Evolutionary conservation across 2,113 vertebrate species (phyloP).

Genomic region (Eolophus roseicapilla): DNA sequence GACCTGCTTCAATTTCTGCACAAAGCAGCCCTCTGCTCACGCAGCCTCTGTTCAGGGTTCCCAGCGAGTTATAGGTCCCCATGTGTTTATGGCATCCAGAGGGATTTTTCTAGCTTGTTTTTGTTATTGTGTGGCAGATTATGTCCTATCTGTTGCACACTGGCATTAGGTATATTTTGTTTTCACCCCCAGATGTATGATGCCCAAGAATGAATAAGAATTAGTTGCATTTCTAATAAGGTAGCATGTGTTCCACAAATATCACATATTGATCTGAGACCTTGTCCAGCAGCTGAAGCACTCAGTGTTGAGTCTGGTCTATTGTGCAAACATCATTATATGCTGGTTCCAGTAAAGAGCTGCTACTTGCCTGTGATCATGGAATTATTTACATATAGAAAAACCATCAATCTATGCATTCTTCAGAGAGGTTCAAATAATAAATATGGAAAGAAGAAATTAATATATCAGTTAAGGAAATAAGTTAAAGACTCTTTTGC

Average conservation of each 20-base stretch:
- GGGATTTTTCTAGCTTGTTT: background rate
- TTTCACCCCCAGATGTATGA: background rate
- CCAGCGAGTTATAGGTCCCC: background rate
- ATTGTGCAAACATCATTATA: background rate
- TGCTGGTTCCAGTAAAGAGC: background rate
- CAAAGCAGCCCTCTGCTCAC: background rate
- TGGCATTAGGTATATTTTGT: background rate
- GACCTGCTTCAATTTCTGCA: background rate
- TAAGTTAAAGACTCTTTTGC: background rate
- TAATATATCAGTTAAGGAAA: background rate
- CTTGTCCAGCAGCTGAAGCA: background rate
- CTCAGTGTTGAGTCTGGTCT: background rate
- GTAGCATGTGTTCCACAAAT: background rate
- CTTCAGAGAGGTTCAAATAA: background rate
- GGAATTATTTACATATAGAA: background rate
- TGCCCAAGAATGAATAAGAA: background rate
- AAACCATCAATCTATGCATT: background rate
- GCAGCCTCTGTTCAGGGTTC: rapidly evolving
- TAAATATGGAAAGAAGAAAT: background rate
- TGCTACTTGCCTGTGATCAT: background rate
- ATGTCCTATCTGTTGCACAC: background rate
- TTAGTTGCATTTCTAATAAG: background rate
- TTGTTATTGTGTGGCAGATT: background rate
- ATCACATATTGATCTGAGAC: background rate
- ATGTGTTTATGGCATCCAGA: rapidly evolving